A percentile compares a stretch with the other conserved stretches of the same genome.
phyloP scores from a whole-genome alignment of 2,113 vertebrate species.

The Larimichthys crocea region DNA sequence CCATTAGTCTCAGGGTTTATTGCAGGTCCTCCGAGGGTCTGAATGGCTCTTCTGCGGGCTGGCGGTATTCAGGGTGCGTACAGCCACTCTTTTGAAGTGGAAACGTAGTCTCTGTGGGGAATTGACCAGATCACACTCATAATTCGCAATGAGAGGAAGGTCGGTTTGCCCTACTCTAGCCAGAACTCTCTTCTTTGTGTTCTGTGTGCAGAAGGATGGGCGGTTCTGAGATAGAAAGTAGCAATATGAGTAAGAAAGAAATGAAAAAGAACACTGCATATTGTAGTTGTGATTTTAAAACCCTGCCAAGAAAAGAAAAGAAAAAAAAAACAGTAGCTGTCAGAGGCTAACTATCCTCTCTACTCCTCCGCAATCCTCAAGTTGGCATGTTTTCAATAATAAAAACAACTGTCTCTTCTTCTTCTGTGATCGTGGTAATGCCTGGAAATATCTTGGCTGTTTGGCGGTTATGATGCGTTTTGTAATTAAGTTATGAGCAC shows the following conservation, averaged over 20 bases:
- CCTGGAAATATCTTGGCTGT: constrained; percentile 44
- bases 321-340: constrained; percentile 15
- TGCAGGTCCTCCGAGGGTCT: constrained; percentile 59
- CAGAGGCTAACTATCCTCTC: constrained; percentile 1
- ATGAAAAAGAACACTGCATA: neutral
- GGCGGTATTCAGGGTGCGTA: constrained; percentile 74
- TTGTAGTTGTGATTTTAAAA: constrained; percentile 30
- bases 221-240: neutral
- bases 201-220: constrained; percentile 3
- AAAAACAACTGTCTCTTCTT: constrained; percentile 45
- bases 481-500: constrained; percentile 63
- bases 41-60: constrained; percentile 58
- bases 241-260: constrained; percentile 5
- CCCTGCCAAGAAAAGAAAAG: constrained; percentile 2
- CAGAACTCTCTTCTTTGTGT: constrained; percentile 21
- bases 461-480: constrained; percentile 52
- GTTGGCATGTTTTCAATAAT: constrained; percentile 46
- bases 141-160: constrained; percentile 75
- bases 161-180: constrained; percentile 64
- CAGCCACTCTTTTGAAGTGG: constrained; percentile 79
- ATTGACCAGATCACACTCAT: constrained; percentile 74
- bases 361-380: constrained; percentile 30
- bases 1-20: constrained; percentile 55
- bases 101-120: constrained; percentile 74
- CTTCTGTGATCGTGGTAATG: constrained; percentile 21